These are phyloP conservation scores for Centropyge bicolor DNA, from an alignment of 2,797 vertebrate species.

Conservation along the genomic window DNA sequence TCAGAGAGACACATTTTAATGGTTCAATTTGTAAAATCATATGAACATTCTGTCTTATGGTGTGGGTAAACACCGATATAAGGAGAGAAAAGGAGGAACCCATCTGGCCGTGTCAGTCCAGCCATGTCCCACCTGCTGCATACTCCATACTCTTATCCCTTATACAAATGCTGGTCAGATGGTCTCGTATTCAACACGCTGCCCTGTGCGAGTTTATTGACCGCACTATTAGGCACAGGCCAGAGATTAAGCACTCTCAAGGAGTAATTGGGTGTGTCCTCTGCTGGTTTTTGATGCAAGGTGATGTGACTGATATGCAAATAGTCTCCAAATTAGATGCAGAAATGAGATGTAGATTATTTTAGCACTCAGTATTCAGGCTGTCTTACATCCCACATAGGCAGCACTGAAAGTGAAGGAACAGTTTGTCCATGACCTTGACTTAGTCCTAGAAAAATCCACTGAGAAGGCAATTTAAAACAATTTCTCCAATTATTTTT, in stretches of 20 bases:
- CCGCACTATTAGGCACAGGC: conserved; percentile 39
- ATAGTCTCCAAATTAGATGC: conserved; percentile 56
- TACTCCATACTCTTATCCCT: conserved; percentile 30
- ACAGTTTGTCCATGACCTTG: conserved; percentile 76
- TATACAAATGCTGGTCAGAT: conserved; percentile 53
- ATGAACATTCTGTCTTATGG: not conserved
- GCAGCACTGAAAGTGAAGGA: conserved; percentile 37
- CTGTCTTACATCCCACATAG: conserved; percentile 56
- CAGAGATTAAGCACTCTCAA: conserved; percentile 53
- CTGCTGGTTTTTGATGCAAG: conserved; percentile 57
- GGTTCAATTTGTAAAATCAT: conserved; percentile 30
- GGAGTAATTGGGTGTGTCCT: conserved; percentile 46
- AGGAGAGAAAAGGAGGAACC: conserved; percentile 18
- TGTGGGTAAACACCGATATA: conserved; percentile 30
- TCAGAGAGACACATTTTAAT: conserved; percentile 31
- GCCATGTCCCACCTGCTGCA: conserved; percentile 40
- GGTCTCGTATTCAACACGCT: conserved; percentile 17
- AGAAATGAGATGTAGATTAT: conserved; percentile 66
- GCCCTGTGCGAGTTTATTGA: conserved; percentile 33
- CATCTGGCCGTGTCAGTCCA: conserved; percentile 57
- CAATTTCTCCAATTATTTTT: conserved; percentile 65
- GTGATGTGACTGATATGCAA: conserved; percentile 58
- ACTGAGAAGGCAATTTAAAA: conserved; percentile 69
- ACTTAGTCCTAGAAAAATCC: conserved; percentile 66
- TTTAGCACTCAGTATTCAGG: conserved; percentile 58